Conservation (phyloP, 2,113 vertebrate genomes). For the Pituophis catenifer region DNA sequence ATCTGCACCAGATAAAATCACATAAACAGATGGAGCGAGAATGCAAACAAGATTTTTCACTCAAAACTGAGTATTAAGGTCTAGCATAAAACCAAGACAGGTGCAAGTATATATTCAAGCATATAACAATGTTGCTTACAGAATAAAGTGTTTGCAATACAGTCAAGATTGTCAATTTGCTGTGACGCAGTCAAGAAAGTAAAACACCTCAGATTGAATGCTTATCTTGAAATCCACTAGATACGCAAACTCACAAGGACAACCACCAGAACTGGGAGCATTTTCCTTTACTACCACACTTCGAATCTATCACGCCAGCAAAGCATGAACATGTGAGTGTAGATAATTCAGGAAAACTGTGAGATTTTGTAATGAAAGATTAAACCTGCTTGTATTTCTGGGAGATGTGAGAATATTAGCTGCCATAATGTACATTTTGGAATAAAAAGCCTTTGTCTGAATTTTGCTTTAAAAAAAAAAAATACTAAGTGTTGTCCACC, state of each 20-base stretch:
- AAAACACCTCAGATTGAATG: slow-evolving; percentile 24
- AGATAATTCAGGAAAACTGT: slow-evolving; percentile 23
- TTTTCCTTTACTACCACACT: slow-evolving; percentile 36
- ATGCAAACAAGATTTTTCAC: slow-evolving; percentile 30
- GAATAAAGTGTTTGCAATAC: background rate
- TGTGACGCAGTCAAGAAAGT: slow-evolving; percentile 24
- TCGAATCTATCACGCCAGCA: slow-evolving; percentile 37
- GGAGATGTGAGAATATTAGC: slow-evolving; percentile 50
- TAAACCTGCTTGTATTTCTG: slow-evolving; percentile 53
- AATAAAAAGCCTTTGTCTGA: slow-evolving; percentile 61
- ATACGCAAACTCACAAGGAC: slow-evolving; percentile 40
- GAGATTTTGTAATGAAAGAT: slow-evolving; percentile 41
- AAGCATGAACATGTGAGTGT: slow-evolving; percentile 37
- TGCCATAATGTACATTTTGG: slow-evolving; percentile 30
- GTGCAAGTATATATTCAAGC: slow-evolving; percentile 25
- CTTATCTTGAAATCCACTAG: slow-evolving; percentile 29
- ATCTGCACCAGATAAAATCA: slow-evolving; percentile 15
- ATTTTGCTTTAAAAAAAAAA: slow-evolving; percentile 50
- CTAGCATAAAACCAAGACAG: slow-evolving; percentile 20
- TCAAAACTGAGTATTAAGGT: slow-evolving; percentile 38
- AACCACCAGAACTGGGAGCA: slow-evolving; percentile 40
- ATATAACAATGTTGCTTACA: background rate
- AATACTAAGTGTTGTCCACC: slow-evolving; percentile 72
- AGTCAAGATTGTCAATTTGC: background rate
- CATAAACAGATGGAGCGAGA: slow-evolving; percentile 29